A percentile compares a stretch with the other conserved stretches of the same genome.
These are phyloP conservation scores for Eilema caniola DNA, from an alignment of 2,888 invertebrate genomes.

Conservation along the genomic window DNA sequence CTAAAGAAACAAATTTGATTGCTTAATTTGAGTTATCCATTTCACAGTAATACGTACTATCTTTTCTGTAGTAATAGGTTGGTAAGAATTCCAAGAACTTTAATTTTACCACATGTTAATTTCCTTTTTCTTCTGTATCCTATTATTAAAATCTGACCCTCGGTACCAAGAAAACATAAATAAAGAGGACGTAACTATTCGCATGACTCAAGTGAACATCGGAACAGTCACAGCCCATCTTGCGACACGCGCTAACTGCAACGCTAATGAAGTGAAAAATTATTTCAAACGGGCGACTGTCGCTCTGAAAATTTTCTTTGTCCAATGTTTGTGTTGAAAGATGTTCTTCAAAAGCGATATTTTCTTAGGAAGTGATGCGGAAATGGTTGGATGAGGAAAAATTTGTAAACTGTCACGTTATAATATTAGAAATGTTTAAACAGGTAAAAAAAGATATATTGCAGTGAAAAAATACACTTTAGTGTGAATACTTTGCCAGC, in stretches of 20 bases:
- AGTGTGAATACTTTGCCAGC: not conserved
- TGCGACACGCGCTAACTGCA: constrained; percentile 55
- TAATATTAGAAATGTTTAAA: not conserved
- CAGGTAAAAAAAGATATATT: not conserved
- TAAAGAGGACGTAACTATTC: constrained; percentile 36
- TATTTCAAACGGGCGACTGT: constrained; percentile 55
- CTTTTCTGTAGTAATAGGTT: too few species aligned
- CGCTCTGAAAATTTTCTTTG: constrained; percentile 43
- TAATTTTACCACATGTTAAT: not conserved
- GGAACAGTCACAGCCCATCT: constrained; percentile 58
- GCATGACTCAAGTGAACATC: constrained; percentile 47
- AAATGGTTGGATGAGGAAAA: constrained; percentile 17
- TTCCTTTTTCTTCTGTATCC: not conserved
- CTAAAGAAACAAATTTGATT: too few species aligned
- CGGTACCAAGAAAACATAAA: constrained; percentile 30
- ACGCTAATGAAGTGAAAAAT: constrained; percentile 68
- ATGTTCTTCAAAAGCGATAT: constrained; percentile 51
- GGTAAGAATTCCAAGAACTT: not conserved
- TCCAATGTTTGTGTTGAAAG: constrained; percentile 44
- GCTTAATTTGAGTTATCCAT: too few species aligned
- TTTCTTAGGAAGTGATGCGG: constrained; percentile 45
- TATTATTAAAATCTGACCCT: constrained; percentile 6
- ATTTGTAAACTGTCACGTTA: constrained; percentile 4
- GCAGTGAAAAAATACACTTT: not conserved
- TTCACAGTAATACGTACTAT: too few species aligned